Evolutionary conservation across 64 coral and sea anemone genomes (phyloP).

Genomic region (Montipora efflorescens): DNA sequence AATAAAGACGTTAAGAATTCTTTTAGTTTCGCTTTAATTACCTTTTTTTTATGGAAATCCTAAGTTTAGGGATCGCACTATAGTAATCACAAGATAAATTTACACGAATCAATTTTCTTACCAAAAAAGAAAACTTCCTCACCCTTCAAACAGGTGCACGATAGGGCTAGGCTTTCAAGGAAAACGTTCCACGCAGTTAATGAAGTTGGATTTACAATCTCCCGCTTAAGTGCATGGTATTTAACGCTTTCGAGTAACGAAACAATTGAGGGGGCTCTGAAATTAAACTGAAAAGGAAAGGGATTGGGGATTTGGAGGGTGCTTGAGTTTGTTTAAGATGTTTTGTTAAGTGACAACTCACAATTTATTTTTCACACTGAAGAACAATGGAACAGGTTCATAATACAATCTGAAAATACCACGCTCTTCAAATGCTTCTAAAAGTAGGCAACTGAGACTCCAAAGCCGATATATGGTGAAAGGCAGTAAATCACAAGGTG

Average conservation of each 20-base stretch:
- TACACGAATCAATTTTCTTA: background rate
- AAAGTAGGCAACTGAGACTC: background rate
- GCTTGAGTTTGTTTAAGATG: background rate
- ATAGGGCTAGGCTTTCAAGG: background rate
- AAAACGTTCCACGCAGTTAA: background rate
- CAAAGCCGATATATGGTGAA: background rate
- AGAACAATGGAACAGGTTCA: conserved; percentile 35
- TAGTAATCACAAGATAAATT: background rate
- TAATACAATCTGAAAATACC: background rate
- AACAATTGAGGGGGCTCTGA: too few relatives aligned
- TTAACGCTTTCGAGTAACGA: too few relatives aligned
- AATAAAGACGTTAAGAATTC: background rate
- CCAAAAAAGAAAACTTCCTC: background rate
- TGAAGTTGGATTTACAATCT: background rate
- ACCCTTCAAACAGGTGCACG: background rate
- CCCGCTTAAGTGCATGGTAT: background rate
- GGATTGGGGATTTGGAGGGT: too few relatives aligned
- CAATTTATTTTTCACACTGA: background rate
- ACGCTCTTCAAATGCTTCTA: background rate
- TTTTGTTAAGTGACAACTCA: background rate
- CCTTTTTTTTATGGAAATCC: background rate
- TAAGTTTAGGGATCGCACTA: background rate
- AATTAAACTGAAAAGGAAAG: too few relatives aligned
- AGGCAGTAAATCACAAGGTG: background rate
- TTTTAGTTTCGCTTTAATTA: background rate